phyloP scores from a whole-genome alignment of 1,140 invertebrate species.

The Thaumatotibia leucotreta region DNA sequence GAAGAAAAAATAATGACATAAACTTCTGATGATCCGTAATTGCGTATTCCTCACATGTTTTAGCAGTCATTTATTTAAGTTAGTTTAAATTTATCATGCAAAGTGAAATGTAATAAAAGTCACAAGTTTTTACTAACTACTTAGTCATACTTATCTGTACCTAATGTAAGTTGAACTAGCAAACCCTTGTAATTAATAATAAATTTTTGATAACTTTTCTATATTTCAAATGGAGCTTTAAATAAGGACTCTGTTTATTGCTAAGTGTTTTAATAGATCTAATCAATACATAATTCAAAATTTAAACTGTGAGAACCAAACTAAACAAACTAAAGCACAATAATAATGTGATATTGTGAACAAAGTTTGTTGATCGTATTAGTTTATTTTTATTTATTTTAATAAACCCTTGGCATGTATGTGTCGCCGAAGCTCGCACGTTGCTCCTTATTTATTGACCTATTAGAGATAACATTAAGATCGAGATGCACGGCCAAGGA shows the following conservation, averaged over 20 bases:
- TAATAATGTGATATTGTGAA: constrained; percentile 50
- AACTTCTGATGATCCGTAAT: no score
- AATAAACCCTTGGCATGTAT: constrained; percentile 62
- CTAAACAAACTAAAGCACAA: not conserved
- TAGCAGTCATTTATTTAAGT: no score
- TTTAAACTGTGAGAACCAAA: not conserved
- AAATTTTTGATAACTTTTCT: no score
- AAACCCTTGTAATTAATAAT: no score
- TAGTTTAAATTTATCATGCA: no score
- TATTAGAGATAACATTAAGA: constrained; percentile 77
- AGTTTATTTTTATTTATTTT: constrained; percentile 56
- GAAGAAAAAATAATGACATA: no score
- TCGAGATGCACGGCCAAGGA: constrained; percentile 75
- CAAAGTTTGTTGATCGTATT: constrained; percentile 38
- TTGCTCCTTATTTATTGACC: constrained; percentile 74
- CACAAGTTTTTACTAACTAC: no score
- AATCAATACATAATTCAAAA: not conserved
- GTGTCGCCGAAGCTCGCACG: constrained; percentile 73
- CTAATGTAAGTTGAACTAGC: no score
- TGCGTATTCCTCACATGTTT: no score
- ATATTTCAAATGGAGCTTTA: no score
- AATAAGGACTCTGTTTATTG: not conserved
- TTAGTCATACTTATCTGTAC: no score
- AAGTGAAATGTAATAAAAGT: no score
- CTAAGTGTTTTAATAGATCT: not conserved